Conservation (phyloP, 2,888 invertebrate species). For the Thymelicus sylvestris region DNA sequence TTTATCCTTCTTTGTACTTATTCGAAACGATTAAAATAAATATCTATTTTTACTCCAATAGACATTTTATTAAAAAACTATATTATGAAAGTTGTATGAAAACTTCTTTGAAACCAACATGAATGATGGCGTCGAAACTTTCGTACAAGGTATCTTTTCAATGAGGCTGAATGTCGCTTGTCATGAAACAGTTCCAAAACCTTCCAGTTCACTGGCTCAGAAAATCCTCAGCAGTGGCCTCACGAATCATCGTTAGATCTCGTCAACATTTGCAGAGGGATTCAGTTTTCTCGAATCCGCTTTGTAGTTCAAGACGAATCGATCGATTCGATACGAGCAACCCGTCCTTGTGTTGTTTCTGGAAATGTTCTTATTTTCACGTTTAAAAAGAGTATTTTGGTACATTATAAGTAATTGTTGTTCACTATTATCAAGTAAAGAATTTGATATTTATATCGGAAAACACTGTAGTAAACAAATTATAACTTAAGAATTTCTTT, state of each 20-base stretch:
- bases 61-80: no score
- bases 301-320: constrained; percentile 1
- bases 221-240: background rate
- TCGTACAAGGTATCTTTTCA: background rate
- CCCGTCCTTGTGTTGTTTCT: background rate
- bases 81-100: no score
- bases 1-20: no score
- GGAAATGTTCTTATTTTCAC: no score
- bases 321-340: background rate
- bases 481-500: no score
- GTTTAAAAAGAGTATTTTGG: no score
- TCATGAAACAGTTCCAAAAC: background rate
- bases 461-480: no score
- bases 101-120: background rate
- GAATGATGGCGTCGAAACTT: background rate
- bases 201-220: background rate
- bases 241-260: constrained; percentile 1
- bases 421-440: no score
- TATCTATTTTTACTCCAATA: no score
- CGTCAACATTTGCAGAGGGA: constrained; percentile 10
- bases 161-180: constrained; percentile 2
- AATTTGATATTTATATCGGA: no score
- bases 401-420: no score
- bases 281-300: background rate
- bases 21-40: no score